Evolutionary conservation across 1,140 invertebrate species (phyloP).

Genomic region (Lucilia cuprina): DNA sequence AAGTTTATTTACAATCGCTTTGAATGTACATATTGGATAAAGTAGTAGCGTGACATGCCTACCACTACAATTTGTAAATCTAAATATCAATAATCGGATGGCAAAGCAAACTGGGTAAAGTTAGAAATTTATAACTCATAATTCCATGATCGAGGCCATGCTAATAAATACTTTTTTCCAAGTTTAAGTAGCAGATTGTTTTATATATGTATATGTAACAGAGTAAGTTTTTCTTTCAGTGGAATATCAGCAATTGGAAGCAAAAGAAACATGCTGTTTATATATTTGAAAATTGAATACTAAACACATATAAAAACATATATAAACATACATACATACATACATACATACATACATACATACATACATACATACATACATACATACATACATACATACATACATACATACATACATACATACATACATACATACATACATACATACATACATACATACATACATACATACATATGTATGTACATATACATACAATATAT

Average conservation of each 20-base stretch:
- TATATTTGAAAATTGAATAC: not conserved
- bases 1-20: no score
- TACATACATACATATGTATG: not conserved
- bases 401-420: not conserved
- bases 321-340: not conserved
- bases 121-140: no score
- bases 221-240: not conserved
- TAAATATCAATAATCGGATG: no score
- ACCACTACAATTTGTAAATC: no score
- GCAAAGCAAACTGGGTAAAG: no score
- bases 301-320: no score
- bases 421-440: not conserved
- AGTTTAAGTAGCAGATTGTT: not conserved
- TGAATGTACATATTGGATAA: no score
- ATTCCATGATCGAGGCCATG: no score
- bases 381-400: not conserved
- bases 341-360: no score
- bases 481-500: no score
- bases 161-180: no score
- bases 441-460: not conserved
- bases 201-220: not conserved
- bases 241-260: not conserved
- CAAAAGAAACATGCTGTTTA: not conserved
- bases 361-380: not conserved
- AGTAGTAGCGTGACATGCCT: no score